Evolutionary conservation across 2,113 vertebrate genomes (phyloP), one percentile per base, ranked within the genome.

Genomic region (Hydropotes inermis): DNA sequence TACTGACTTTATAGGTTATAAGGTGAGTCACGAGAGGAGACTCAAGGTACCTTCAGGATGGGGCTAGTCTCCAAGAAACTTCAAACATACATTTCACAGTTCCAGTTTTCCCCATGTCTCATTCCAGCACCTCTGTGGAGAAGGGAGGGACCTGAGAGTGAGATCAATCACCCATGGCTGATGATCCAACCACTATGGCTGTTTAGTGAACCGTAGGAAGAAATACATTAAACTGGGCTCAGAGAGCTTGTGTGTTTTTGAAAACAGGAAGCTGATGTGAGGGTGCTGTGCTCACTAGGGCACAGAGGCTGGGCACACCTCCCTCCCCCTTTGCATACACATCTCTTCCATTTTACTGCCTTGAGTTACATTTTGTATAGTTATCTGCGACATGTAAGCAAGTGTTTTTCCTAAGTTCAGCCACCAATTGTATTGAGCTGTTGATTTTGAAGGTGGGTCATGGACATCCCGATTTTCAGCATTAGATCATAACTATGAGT

Each of bases 21-120:
- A 47, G 14, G 30, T 79, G 27, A 79, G 27, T 47, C 27, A 47
- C 15, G 9, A 16, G 25, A 9, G 27, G 76, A 28, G 76, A 2
- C 43, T 45, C 14, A 45, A 47, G 76, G 27, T 28, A 17, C 0
- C 43, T 47, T 79, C 76, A 47, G 27, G 76, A 79, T 17, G 15
- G 27, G 14, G 76, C 27, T 30, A 11, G 3, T 5, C 3, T 45
- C 13, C 74, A 28, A 28, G 67, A 47, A 47, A 28, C 6, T 9
- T 45, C 13, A 43, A 28, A 28, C 74, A 78, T 16, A 3, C 25
- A 28, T 47, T 47, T 33, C 45, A 30, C 0, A 0, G 47, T 21
- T 81, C 2, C 15, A 81, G 9, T 0, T 81, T 81, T 81, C 28
- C 16, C 76, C 7, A 10, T 5, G 2, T 30, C 16, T 74, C 67